These are phyloP conservation scores for Vultur gryphus DNA, from an alignment of 2,797 vertebrate species.

Conservation along the genomic window DNA sequence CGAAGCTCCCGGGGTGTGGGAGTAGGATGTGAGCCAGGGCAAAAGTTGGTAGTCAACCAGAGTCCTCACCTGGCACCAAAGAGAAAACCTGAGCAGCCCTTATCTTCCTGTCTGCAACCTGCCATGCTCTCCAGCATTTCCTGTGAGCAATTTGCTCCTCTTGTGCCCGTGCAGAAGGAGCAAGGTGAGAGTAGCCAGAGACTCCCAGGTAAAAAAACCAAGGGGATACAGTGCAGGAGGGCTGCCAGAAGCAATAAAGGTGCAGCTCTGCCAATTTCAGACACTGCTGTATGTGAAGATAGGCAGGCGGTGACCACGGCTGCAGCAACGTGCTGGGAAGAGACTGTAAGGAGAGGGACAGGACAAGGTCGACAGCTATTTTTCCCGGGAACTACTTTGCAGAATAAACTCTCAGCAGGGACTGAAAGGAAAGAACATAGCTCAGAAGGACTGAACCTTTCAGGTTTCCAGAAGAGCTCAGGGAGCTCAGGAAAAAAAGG, in stretches of 20 bases:
- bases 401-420: not conserved
- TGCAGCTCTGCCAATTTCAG: not conserved
- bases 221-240: not conserved
- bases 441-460: not conserved
- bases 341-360: not conserved
- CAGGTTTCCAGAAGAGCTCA: not conserved
- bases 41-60: no score
- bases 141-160: not conserved
- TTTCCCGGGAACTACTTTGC: not conserved
- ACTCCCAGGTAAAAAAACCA: not conserved
- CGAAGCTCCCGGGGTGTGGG: accelerated
- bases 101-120: not conserved
- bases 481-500: not conserved
- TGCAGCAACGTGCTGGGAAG: not conserved
- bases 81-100: not conserved
- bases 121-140: accelerated
- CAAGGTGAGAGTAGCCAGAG: not conserved
- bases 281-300: not conserved
- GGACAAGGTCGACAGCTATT: not conserved
- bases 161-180: not conserved
- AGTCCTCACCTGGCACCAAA: not conserved
- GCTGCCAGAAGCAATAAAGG: not conserved
- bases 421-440: not conserved
- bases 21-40: not conserved
- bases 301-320: not conserved